Evolutionary conservation across 1,140 invertebrate genomes (phyloP).

Genomic region (Thaumetopoea pityocampa): DNA sequence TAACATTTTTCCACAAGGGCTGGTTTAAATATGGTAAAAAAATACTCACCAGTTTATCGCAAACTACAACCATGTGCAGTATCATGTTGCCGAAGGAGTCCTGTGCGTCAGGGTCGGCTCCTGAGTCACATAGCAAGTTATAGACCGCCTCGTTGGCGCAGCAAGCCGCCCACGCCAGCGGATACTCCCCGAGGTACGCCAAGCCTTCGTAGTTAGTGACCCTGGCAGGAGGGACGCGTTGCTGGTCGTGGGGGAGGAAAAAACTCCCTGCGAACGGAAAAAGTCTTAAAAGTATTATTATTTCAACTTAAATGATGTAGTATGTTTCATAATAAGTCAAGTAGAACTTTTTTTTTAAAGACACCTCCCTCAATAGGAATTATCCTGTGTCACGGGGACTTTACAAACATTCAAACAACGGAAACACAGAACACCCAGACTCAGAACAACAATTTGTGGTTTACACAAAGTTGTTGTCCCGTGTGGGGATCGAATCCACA

Average conservation of each 20-base stretch:
- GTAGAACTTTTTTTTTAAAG: too few relatives aligned
- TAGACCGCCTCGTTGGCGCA: conserved; percentile 98
- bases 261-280: conserved; percentile 81
- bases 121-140: conserved; percentile 93
- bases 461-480: too few relatives aligned
- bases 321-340: too few relatives aligned
- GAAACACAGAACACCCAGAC: too few relatives aligned
- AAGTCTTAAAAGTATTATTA: too few relatives aligned
- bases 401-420: too few relatives aligned
- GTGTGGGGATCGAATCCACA: too few relatives aligned
- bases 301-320: too few relatives aligned
- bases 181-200: conserved; percentile 97
- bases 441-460: too few relatives aligned
- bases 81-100: conserved; percentile 97
- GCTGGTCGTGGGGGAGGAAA: conserved; percentile 94
- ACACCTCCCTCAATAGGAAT: too few relatives aligned
- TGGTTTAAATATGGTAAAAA: neutral
- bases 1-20: too few relatives aligned
- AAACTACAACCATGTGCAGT: conserved; percentile 98
- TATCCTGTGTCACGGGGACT: too few relatives aligned
- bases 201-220: conserved; percentile 96
- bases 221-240: conserved; percentile 82
- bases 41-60: conserved; percentile 91
- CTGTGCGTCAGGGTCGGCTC: conserved; percentile 94
- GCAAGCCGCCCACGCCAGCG: conserved; percentile 97